Evolutionary conservation across 1,140 invertebrate genomes (phyloP), one percentile per base, ranked within the genome.

Genomic region (Drosophila mauritiana): DNA sequence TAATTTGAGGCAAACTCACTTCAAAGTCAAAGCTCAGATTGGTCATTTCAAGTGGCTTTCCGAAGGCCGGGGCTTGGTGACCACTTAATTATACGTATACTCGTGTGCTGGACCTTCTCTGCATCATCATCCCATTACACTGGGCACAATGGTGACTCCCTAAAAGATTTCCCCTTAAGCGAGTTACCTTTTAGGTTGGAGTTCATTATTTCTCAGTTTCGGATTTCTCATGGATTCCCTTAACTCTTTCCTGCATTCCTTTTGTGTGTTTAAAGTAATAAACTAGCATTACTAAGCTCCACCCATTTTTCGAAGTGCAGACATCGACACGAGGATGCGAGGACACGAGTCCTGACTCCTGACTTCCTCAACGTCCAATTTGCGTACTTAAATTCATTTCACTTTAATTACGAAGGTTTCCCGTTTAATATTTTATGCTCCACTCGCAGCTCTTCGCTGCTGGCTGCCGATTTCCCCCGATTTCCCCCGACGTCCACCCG

Each of bases 381-480:
- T 88, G 84, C 77, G 83, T 89, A 83, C 84, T 89, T 88, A 88
- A 88, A 88, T 88, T 88, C 84, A 89, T 88, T 88, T 89, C 84
- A 89, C 84, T 88, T 89, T 88, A 88, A 88, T 88, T 89, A 88
- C 83, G 75, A 77, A 88, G 83, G 83, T 88, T 89, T 88, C 83
- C 84, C 76, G 72, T 88, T 83, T 89, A 89, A 88, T 89, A 88
- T 89, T 88, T 89, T 82, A 88, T 88, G 73, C 55, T 64, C 39
- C 36, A 39, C 42, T n/a, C 58, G 40, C 52, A 31, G 59, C 45
- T 55, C 42, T 46, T 45, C 39, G 65, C 59, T 52, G 22, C 39
- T 45, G 42, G 61, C 54, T 13, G 7, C 17, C 31, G 31, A 36
- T 20, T 6, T 13, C 20, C 27, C 17, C 17, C 17, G 17, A 17